Evolutionary conservation across 2,797 vertebrate genomes (phyloP), one percentile per base, ranked within the genome.

Genomic region (Cephalopachus bancanus): DNA sequence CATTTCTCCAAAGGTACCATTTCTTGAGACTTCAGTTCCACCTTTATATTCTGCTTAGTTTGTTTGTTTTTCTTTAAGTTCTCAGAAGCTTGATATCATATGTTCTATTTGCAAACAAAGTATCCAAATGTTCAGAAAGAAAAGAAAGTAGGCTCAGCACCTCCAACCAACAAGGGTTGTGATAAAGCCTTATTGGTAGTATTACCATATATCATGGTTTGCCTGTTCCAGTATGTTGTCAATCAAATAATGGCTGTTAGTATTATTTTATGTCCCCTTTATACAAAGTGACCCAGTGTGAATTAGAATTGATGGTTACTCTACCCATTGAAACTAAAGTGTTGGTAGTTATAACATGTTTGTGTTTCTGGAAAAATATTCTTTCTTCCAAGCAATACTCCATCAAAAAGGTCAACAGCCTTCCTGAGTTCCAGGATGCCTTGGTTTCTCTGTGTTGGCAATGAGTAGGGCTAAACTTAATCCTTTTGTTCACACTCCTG

Each of bases 381-480:
- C 0, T 89, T 91, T 80, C 30, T 79, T 87, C 4, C 2, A 81
- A 91, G 14, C 26, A 72, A 24, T 53, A 8, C 16, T 44, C 19
- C 22, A 81, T 7, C 44, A 60, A 85, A 10, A 30, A 86, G 1
- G 1, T 0, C 0, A 3, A 12, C 2, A 76, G 24, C 2, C 16
- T 51, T 5, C n/a, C 26, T 72, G 15, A 67, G 22, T 22, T 60
- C 59, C 2, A 4, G n/a, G 37, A 0, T 7, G 9, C 2, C 3
- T 19, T 89, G 51, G 22, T 7, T 37, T 93, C 57, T 62, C 16
- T n/a, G 0, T 78, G 30, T 53, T 62, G 16, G 16, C 9, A 55
- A 17, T 57, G 22, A 75, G 7, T 33, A 49, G 12, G 2, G 26
- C 20, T 62, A 55, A 94, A 3, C 9, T 30, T 49, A 22, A n/a